Evolutionary conservation across 1,140 invertebrate species (phyloP).

Genomic region (Ruditapes philippinarum): DNA sequence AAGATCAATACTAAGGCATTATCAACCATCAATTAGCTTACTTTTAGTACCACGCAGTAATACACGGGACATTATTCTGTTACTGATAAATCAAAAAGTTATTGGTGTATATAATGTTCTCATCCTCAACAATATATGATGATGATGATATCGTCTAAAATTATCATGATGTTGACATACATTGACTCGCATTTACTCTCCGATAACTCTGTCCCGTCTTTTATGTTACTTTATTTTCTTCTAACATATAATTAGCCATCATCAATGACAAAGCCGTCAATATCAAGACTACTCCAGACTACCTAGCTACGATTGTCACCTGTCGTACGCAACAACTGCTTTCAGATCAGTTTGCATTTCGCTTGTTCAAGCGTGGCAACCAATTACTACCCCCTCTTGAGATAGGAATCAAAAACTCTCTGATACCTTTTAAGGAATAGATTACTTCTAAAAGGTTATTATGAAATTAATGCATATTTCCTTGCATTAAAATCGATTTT

Average conservation of each 20-base stretch:
- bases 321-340: slow-evolving; percentile 55
- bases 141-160: background rate
- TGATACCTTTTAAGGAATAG: slow-evolving; percentile 22
- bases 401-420: slow-evolving; percentile 20
- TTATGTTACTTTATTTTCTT: slow-evolving; percentile 23
- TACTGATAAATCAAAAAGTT: background rate
- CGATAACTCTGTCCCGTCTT: background rate
- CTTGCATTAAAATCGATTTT: background rate
- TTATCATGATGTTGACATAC: slow-evolving; percentile 1
- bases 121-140: background rate
- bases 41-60: background rate
- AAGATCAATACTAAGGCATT: background rate
- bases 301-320: slow-evolving; percentile 48
- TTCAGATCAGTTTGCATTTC: slow-evolving; percentile 1
- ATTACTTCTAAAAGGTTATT: slow-evolving; percentile 42
- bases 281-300: slow-evolving; percentile 28
- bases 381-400: slow-evolving; percentile 30
- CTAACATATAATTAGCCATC: slow-evolving; percentile 23
- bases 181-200: background rate
- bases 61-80: background rate
- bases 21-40: background rate
- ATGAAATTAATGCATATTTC: slow-evolving; percentile 46
- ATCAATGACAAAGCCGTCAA: background rate
- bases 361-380: background rate
- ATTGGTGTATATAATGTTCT: background rate